Base-by-base conservation (phyloP, 2,888 invertebrate species). In the Hydriomena furcata region DNA sequence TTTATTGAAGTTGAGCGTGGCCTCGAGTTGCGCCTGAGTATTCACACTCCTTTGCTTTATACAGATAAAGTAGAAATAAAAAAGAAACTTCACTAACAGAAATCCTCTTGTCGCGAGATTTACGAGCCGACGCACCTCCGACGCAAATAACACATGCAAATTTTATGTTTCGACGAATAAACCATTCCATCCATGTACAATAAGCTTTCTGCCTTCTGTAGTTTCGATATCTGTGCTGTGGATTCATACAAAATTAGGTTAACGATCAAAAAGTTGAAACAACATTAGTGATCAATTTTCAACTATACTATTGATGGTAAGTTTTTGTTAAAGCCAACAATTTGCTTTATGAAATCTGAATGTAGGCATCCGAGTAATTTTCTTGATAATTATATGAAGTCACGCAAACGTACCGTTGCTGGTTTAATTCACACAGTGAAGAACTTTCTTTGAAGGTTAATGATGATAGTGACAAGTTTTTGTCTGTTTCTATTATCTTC, bases 21-120 rank as follows among this genome's bases (percentile, higher is more conserved):
- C 76, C 65, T 67, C 71, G 79, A 82, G 82, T 83, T 87, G 88
- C 84, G 85, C 82, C 77, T 76, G 88, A 88, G 89, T 84, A 87
- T 83, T 84, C 84, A 69, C 80, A 79, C 80, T 80, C 79, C 81
- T 84, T 85, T 80, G 77, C 82, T 73, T 80, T 82, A 81, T 79
- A 79, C 83, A 85, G 86, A 87, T 86, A 88, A 87, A 88, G 84
- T 80, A 82, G 75, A 85, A 88, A 86, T 88, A 88, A 88, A 89
- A 87, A 88, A 83, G 83, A 80, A 88, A 89, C 81, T 88, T 90
- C 84, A 83, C 85, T 83, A 88, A 88, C 86, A 89, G 83, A 86
- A 85, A 87, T 88, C 87, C 87, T 79, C 86, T 88, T 82, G 86
- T 86, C 84, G 84, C 78, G 76, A 88, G 87, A 89, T 89, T 89